These are phyloP conservation scores for Calosoma granatense DNA, from an alignment of 1,140 invertebrate genomes.

Conservation along the genomic window DNA sequence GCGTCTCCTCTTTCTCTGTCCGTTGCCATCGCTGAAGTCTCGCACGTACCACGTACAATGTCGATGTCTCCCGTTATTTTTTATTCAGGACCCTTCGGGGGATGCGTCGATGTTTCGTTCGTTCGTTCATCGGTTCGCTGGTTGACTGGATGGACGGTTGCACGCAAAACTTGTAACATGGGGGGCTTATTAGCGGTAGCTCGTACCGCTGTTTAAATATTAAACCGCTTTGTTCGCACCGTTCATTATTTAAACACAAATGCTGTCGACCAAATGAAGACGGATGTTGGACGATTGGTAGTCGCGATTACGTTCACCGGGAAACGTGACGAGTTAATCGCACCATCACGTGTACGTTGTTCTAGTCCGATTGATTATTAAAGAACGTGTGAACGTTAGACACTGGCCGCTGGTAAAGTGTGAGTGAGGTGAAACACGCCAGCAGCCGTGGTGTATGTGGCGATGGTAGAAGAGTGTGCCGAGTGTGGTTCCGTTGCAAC, in stretches of 20 bases:
- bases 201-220: no score
- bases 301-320: no score
- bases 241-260: no score
- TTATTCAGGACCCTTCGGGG: not conserved
- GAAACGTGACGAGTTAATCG: no score
- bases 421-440: not conserved
- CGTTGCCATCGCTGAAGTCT: not conserved
- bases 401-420: not conserved
- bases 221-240: no score
- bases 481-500: conserved; percentile 17
- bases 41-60: not conserved
- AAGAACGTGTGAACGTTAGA: not conserved
- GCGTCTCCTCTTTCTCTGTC: not conserved
- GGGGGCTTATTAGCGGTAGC: no score
- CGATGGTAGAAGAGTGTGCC: no score
- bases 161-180: not conserved
- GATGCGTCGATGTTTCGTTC: not conserved
- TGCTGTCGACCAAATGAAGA: no score
- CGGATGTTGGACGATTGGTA: no score
- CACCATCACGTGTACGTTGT: not conserved
- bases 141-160: no score
- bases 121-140: no score
- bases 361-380: not conserved
- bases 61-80: not conserved
- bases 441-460: no score